phyloP scores from a whole-genome alignment of 2,797 vertebrate species.

The Okamejei kenojei region DNA sequence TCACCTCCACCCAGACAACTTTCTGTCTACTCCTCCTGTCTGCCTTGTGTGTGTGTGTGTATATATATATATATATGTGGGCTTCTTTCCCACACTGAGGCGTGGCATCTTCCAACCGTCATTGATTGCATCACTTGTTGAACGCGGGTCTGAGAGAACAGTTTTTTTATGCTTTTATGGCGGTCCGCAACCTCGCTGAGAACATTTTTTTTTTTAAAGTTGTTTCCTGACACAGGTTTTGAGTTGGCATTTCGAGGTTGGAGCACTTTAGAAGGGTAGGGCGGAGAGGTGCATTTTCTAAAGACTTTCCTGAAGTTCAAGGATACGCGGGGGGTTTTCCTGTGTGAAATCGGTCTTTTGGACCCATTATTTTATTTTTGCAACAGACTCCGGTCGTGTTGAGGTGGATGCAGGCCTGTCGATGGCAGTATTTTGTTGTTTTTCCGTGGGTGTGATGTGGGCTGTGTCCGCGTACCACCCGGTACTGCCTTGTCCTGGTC shows the following conservation, averaged over 20 bases:
- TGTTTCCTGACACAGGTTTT: not conserved
- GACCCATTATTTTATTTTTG: not conserved
- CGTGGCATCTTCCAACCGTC: not conserved
- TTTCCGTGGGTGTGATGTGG: not conserved
- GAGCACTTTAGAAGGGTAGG: no score
- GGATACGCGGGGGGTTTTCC: no score
- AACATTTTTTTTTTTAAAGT: not conserved
- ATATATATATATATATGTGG: no score
- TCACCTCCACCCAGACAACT: not conserved
- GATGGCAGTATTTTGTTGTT: no score
- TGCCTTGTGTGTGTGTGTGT: not conserved
- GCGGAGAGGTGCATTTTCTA: no score
- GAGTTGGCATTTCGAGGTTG: not conserved
- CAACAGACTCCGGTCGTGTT: not conserved
- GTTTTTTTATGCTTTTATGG: not conserved
- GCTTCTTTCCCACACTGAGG: not conserved
- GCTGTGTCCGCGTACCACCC: not conserved
- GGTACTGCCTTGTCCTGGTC: not conserved
- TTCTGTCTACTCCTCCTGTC: no score
- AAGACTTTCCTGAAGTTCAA: no score
- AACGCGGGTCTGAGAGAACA: not conserved
- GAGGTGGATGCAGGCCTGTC: not conserved
- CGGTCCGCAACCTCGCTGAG: not conserved
- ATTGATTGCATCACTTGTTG: slow-evolving; percentile 32
- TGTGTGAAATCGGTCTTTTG: not conserved